Evolutionary conservation across 1,140 invertebrate genomes (phyloP), one percentile per base, ranked within the genome.

Genomic region (Nasonia vitripennis): DNA sequence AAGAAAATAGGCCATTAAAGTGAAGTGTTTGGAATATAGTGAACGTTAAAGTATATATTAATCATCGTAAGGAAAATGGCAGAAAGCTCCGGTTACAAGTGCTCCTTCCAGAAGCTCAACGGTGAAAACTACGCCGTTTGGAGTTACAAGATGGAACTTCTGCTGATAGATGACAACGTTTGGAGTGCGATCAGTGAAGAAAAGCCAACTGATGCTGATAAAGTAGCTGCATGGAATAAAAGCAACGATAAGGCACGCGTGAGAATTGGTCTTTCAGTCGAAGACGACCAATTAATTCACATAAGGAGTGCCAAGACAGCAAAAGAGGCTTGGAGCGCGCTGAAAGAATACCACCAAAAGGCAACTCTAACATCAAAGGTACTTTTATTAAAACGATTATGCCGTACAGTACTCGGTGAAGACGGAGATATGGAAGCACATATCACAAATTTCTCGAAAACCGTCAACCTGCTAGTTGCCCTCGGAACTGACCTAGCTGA

Each of bases 321-420:
- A 62, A 84, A 79, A 14, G 80, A 86, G 34, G 77, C 81, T 55
- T 89, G 83, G 85, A 68, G 79, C 17, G 74, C 83, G 10, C 81
- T 86, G 6, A 81, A 84, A 74, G 12, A 6, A 70, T 86, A 86
- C 23, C 80, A 86, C 12, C 78, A 83, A 79, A 86, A 86, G 23
- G 20, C 74, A 34, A 78, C 31, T 3, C 31, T 79, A 7, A 70
- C 81, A 5, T 20, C 20, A 7, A 86, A 71, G 55, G 74, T 78
- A 12, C 78, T 45, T 0, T 12, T 81, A 1, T 78, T 68, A 48
- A 85, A 85, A 51, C 14, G 51, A 7, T 17, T 85, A 20, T 85
- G 31, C 27, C 27, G 51, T 11, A 68, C 51, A 70, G 14, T n/a
- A 0, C 34, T 81, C 0, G 9, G 1, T 12, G 79, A 86, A 41